These are phyloP conservation scores for Frankliniella intonsa DNA, from an alignment of 2,888 invertebrate genomes.

Conservation along the genomic window DNA sequence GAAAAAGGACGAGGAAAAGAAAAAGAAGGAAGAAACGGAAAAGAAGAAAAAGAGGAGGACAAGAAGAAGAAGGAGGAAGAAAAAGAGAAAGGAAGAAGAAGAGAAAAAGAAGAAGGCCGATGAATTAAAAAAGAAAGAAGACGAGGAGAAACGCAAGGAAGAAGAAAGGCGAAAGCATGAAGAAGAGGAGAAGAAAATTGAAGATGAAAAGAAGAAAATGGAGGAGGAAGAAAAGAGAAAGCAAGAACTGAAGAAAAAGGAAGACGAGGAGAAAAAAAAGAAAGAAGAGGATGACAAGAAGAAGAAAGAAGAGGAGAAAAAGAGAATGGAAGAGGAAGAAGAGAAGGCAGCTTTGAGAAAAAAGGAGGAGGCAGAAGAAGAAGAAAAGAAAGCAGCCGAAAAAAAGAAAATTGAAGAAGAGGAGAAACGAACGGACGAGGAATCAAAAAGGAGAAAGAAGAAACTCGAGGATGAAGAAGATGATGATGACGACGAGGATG, in stretches of 20 bases:
- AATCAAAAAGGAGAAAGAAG: not conserved
- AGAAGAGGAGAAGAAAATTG: not conserved
- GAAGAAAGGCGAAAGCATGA: not conserved
- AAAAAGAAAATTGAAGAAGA: not conserved
- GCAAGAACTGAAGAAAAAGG: not conserved
- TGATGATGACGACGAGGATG: not conserved
- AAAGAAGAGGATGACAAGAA: not conserved
- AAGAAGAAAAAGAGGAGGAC: not conserved
- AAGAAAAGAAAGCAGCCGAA: not conserved
- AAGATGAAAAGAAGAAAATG: not conserved
- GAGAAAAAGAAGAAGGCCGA: not conserved
- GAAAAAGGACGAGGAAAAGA: not conserved
- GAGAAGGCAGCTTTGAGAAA: not conserved
- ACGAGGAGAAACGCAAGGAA: not conserved
- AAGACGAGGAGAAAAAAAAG: not conserved
- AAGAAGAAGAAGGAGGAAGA: conserved; percentile 1
- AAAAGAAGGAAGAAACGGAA: conserved; percentile 4
- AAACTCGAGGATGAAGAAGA: not conserved
- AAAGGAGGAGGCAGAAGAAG: not conserved
- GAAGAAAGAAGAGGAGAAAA: not conserved
- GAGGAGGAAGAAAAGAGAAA: not conserved
- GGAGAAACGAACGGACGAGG: not conserved
- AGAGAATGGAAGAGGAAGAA: not conserved
- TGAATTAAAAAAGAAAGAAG: not conserved
- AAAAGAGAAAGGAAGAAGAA: not conserved